These are phyloP conservation scores for Scolopax mira DNA, from an alignment of 2,113 vertebrate genomes.

Conservation along the genomic window DNA sequence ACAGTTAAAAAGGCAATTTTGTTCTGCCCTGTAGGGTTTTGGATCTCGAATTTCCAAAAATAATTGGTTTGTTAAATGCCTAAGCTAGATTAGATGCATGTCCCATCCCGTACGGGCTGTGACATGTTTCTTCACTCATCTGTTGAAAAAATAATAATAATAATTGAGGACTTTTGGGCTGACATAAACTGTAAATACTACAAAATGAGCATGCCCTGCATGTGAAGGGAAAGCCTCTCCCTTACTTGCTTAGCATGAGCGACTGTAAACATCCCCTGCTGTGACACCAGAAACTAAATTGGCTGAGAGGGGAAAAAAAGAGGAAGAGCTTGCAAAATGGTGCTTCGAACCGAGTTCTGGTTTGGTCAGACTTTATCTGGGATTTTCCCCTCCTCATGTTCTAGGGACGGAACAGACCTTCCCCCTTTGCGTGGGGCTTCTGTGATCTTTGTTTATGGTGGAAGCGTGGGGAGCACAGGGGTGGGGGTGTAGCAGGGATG, in stretches of 20 bases:
- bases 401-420: not conserved
- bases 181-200: not conserved
- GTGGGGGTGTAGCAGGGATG: fast-evolving
- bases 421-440: not conserved
- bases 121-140: not conserved
- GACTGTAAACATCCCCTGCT: not conserved
- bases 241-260: not conserved
- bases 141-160: not conserved
- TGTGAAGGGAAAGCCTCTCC: not conserved
- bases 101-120: fast-evolving
- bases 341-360: not conserved
- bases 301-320: not conserved
- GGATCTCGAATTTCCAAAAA: not conserved
- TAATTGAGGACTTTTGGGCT: not conserved
- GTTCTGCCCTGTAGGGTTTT: not conserved
- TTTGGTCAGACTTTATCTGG: not conserved
- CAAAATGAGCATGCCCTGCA: not conserved
- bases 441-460: not conserved
- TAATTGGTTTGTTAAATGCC: not conserved
- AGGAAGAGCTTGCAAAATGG: not conserved
- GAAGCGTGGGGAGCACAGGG: not conserved
- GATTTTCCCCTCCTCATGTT: not conserved
- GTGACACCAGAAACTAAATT: not conserved
- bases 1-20: not conserved
- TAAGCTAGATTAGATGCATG: not conserved